Evolutionary conservation across 2,888 invertebrate species (phyloP).

Genomic region (Molorchus minor): DNA sequence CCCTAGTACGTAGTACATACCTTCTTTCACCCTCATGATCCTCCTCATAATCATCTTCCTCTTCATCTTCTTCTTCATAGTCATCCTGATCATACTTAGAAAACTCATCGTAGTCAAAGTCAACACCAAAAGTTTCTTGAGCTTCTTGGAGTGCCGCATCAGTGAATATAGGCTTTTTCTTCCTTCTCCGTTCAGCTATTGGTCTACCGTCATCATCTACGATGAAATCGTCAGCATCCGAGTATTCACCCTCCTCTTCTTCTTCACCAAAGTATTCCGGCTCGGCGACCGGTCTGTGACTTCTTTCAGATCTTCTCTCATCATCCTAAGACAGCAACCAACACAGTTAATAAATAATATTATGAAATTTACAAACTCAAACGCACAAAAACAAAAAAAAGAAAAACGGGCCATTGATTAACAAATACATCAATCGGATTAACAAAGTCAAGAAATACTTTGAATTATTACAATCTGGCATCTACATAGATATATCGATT

Average conservation of each 20-base stretch:
- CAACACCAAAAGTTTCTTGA: conserved; percentile 99
- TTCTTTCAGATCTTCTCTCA: conserved; percentile 78
- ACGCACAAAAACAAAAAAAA: too few species aligned
- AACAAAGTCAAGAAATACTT: too few species aligned
- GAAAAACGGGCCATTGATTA: too few species aligned
- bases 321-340: conserved; percentile 73
- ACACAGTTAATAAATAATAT: too few species aligned
- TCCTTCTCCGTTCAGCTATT: conserved; percentile 82
- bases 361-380: too few species aligned
- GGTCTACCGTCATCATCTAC: conserved; percentile 95
- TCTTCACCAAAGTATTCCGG: conserved; percentile 79
- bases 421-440: too few species aligned
- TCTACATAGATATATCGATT: neutral
- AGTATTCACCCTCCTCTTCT: conserved; percentile 80
- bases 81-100: conserved; percentile 88
- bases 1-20: too few species aligned
- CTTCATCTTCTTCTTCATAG: conserved; percentile 83
- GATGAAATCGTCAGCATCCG: conserved; percentile 95
- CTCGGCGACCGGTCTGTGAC: conserved; percentile 69
- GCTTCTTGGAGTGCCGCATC: conserved; percentile 96
- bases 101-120: conserved; percentile 94
- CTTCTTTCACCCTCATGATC: conserved; percentile 71
- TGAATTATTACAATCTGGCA: too few species aligned
- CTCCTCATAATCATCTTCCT: conserved; percentile 83
- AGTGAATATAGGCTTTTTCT: conserved; percentile 82